These are phyloP conservation scores for Cephonodes hylas DNA, from an alignment of 2,888 invertebrate species.

Conservation along the genomic window DNA sequence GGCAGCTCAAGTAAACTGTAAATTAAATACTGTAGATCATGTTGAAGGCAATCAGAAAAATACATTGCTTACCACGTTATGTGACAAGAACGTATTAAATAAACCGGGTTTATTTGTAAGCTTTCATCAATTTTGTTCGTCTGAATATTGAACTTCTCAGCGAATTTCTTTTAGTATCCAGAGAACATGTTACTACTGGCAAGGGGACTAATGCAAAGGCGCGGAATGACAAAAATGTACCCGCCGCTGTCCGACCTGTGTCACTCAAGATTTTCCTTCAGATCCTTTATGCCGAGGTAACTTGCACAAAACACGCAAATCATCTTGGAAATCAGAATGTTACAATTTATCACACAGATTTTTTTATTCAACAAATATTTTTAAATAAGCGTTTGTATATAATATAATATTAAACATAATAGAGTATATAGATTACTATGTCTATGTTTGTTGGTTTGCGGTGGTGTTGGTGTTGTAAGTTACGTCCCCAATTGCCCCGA, in stretches of 20 bases:
- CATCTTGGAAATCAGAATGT: slow-evolving; percentile 37
- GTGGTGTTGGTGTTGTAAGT: background rate
- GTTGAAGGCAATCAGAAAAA: background rate
- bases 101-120: background rate
- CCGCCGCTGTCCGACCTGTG: slow-evolving; percentile 58
- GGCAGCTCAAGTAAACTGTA: too few relatives aligned
- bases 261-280: slow-evolving; percentile 54
- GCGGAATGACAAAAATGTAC: slow-evolving; percentile 60
- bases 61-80: background rate
- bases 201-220: slow-evolving; percentile 45
- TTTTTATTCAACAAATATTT: slow-evolving; percentile 21
- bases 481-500: background rate
- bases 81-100: background rate
- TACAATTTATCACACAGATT: slow-evolving; percentile 35
- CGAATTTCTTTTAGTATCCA: slow-evolving; percentile 4
- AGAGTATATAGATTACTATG: background rate
- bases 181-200: slow-evolving; percentile 19
- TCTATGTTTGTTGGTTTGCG: background rate
- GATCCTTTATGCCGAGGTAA: slow-evolving; percentile 48
- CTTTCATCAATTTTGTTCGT: background rate
- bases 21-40: too few relatives aligned
- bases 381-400: background rate
- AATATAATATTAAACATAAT: background rate
- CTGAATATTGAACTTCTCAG: background rate
- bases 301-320: slow-evolving; percentile 52